Percentiles rank a stretch among this genome's conserved stretches.
These are phyloP conservation scores for Chymomyza amoena DNA, from an alignment of 2,888 invertebrate species.

Conservation along the genomic window DNA sequence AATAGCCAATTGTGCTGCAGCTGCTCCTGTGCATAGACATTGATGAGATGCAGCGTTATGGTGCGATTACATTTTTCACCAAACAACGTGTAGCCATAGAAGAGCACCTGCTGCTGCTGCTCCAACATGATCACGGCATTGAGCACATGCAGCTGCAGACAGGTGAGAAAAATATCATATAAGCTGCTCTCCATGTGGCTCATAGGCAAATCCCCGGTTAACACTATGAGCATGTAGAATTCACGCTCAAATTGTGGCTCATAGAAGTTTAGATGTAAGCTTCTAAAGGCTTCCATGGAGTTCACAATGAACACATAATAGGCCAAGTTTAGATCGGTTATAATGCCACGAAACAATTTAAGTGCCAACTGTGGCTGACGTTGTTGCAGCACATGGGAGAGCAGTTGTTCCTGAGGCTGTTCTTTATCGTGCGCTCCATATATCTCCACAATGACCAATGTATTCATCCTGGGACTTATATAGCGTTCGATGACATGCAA, in stretches of 20 bases:
- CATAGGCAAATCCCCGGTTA: constrained; percentile 31
- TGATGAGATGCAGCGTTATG: constrained; percentile 40
- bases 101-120: constrained; percentile 25
- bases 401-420: constrained; percentile 30
- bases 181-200: constrained; percentile 13
- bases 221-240: constrained; percentile 66
- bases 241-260: constrained; percentile 46
- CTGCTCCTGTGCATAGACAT: constrained; percentile 46
- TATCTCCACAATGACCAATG: constrained; percentile 55
- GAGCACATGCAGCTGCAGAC: constrained; percentile 49
- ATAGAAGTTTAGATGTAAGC: constrained; percentile 47
- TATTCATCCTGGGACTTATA: constrained; percentile 50
- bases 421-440: constrained; percentile 2
- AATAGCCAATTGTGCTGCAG: constrained; percentile 45
- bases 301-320: constrained; percentile 67
- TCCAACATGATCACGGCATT: constrained; percentile 64
- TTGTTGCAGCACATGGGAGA: constrained; percentile 44
- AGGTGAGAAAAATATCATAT: constrained; percentile 49
- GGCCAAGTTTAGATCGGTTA: constrained; percentile 35
- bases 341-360: constrained; percentile 50
- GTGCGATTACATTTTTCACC: constrained; percentile 28
- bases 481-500: constrained; percentile 47
- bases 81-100: constrained; percentile 42
- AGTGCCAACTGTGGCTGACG: constrained; percentile 45
- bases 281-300: constrained; percentile 49